Percentiles rank a stretch among this genome's conserved stretches.
Evolutionary conservation across 2,113 vertebrate species (phyloP).

Genomic region (Tichodroma muraria): DNA sequence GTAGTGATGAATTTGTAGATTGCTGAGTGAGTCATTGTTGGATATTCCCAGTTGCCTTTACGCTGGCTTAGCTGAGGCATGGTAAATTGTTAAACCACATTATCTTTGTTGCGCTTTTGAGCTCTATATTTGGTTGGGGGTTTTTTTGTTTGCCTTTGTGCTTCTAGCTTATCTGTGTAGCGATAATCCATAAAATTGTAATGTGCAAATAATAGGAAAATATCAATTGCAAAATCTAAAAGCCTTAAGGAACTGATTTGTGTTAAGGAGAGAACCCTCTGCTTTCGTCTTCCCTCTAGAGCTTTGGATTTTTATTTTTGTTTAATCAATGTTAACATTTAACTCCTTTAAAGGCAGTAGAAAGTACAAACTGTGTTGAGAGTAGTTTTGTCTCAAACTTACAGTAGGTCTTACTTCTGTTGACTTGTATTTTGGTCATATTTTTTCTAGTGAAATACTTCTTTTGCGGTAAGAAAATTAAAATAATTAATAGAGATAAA

Average conservation of each 20-base stretch:
- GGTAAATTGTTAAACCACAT: not conserved
- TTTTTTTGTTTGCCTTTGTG: not conserved
- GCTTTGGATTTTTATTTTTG: not conserved
- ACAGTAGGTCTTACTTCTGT: not conserved
- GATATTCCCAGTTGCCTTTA: not conserved
- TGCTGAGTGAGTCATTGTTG: not conserved
- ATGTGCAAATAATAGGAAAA: not conserved
- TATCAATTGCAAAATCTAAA: not conserved
- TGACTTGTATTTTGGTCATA: not conserved
- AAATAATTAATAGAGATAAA: not conserved
- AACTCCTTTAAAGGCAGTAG: not conserved
- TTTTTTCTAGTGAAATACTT: not conserved
- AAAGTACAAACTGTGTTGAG: not conserved
- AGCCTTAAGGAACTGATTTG: not conserved
- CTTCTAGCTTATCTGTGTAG: not conserved
- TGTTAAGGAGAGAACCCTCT: not conserved
- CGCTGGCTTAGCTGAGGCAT: not conserved
- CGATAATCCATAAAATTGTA: not conserved
- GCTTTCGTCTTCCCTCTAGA: not conserved
- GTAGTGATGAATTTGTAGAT: not conserved
- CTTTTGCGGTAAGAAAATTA: not conserved
- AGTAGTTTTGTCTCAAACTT: not conserved
- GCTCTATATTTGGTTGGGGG: accelerated
- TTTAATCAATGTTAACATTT: not conserved
- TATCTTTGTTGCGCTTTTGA: not conserved